Evolutionary conservation across 2,888 invertebrate species (phyloP).

Genomic region (Sinhomidia bicolor): DNA sequence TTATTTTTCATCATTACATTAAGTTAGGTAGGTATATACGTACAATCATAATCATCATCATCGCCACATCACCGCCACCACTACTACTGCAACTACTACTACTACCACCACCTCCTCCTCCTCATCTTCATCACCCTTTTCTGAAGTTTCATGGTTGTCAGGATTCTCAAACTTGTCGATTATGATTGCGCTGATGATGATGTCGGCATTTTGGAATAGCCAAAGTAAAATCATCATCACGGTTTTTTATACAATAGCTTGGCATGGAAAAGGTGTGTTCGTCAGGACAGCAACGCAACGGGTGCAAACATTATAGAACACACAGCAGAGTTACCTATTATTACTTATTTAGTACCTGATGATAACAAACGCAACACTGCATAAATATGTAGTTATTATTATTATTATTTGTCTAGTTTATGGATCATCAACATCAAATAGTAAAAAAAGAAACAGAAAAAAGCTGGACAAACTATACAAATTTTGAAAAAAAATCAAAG

Average conservation of each 20-base stretch:
- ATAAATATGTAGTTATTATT: neutral
- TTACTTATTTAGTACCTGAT: conserved; percentile 36
- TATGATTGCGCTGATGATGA: conserved; percentile 66
- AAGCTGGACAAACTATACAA: neutral
- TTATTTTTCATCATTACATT: neutral
- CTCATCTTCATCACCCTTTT: conserved; percentile 45
- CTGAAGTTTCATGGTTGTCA: conserved; percentile 49
- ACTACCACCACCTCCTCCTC: conserved; percentile 7
- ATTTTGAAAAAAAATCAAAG: too few relatives aligned
- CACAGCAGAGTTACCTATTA: conserved; percentile 43
- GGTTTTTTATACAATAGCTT: conserved; percentile 67
- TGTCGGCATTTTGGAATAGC: conserved; percentile 56
- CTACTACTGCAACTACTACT: too few relatives aligned
- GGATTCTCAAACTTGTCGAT: conserved; percentile 65
- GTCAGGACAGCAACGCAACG: conserved; percentile 37
- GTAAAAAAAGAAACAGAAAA: neutral
- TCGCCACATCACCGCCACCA: conserved; percentile 30
- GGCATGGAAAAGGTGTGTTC: conserved; percentile 64
- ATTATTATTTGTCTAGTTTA: neutral
- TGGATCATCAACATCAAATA: neutral
- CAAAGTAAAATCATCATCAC: conserved; percentile 61
- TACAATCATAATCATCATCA: conserved; percentile 7
- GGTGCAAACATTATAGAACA: conserved; percentile 53
- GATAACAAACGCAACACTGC: neutral
- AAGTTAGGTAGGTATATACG: neutral